A percentile compares a stretch with the other conserved stretches of the same genome.
These are phyloP conservation scores for Cyclura pinguis DNA, from an alignment of 2,797 vertebrate species.

Conservation along the genomic window DNA sequence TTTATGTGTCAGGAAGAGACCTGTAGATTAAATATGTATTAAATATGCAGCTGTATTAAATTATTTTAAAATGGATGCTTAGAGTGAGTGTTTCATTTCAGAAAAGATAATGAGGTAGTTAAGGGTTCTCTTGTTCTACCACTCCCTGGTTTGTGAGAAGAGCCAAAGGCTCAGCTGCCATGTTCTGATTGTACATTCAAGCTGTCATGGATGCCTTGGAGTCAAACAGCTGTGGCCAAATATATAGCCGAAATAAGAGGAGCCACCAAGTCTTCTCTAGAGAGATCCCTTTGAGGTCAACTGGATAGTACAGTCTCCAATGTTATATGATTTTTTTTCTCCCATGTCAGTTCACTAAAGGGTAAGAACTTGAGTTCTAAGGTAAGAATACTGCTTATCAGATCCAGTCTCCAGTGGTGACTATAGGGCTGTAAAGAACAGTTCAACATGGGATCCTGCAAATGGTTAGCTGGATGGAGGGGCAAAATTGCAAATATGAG, in stretches of 20 bases:
- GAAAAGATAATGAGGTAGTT: too few species aligned
- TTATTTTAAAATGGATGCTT: neutral
- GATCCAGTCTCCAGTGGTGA: too few species aligned
- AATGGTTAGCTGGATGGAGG: too few species aligned
- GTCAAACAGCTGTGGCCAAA: neutral
- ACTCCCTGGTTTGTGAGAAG: neutral
- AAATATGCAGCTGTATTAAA: neutral
- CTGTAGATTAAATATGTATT: neutral
- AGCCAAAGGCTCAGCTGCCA: neutral
- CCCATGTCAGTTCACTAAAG: neutral
- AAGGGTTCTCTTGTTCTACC: neutral
- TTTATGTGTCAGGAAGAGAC: neutral
- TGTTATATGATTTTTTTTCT: neutral
- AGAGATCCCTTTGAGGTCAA: neutral
- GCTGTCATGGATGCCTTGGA: neutral
- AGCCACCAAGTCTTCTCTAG: neutral
- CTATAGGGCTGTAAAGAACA: too few species aligned
- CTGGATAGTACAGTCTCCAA: neutral
- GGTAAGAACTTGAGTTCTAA: too few species aligned
- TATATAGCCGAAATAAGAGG: neutral
- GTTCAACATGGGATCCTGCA: too few species aligned
- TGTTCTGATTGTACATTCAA: neutral
- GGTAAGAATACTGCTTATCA: too few species aligned
- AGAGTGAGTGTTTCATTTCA: neutral
- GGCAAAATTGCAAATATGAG: too few species aligned